Evolutionary conservation across 2,113 vertebrate genomes (phyloP), one percentile per base, ranked within the genome.

Genomic region (Pelvicachromis taeniatus): DNA sequence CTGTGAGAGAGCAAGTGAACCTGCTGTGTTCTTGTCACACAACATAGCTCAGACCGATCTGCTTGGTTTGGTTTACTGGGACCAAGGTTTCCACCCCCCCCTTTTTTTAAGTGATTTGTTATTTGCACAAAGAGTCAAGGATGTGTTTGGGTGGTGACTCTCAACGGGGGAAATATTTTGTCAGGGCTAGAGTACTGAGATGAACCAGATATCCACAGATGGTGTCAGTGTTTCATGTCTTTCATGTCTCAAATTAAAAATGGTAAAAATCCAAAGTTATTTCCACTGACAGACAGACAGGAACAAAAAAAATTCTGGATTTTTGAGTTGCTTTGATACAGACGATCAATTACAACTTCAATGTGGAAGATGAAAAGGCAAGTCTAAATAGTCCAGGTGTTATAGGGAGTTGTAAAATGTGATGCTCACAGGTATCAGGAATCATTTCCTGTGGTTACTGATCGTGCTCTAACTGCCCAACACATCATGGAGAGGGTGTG

Each of bases 21-120:
- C 93, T 94, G 94, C 87, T 91, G 81, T 87, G 88, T 83, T 92
- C 83, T 80, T 77, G 88, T 78, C 82, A 85, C 38, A 86, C 77
- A 61, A 40, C 21, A 68, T 10, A 65, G 56, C 65, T 78, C 19
- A 12, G 11, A 68, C n/a, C 4, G 3, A 19, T 85, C 38, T 54
- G 38, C 55, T 80, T 61, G 54, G 42, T 65, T 82, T 78, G 29
- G 52, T 61, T 85, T 58, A 78, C 11, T 2, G n/a, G 19, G 23
- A 78, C 85, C 63, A 78, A 56, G 38, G 38, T 86, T 87, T 77
- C 80, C 50, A 79, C 9, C 6, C 11, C 54, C 21, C 50, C 14
- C 65, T 86, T 85, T 81, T 29, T 70, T 29, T 17, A 70, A 70
- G 40, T 14, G 35, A 21, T 35, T 59, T 5, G 3, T 63, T 77